Evolutionary conservation across 2,797 vertebrate genomes (phyloP), one percentile per base, ranked within the genome.

Genomic region (Lindbergichthys nudifrons): DNA sequence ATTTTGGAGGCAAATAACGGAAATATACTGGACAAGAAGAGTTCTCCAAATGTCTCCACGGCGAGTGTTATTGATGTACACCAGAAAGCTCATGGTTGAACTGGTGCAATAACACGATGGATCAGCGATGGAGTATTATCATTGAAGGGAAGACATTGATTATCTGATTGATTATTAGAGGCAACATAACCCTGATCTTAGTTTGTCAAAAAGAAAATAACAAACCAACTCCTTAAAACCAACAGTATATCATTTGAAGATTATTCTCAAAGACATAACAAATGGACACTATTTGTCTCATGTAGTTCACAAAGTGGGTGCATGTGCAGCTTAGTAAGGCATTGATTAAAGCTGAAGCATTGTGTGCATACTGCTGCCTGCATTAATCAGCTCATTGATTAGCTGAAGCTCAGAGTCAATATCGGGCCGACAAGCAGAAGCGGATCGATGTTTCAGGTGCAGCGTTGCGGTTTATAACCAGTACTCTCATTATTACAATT

Each of bases 371-470:
- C 73, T 13, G 73, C 74, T 64, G 82, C n/a, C 65, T 15, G 65
- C 76, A 65, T 85, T 85, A 86, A 90, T 84, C 80, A 74, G 66
- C 75, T 83, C 52, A 87, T 81, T 89, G 81, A 89, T 91, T 85
- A 80, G 75, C 74, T 51, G 60, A 59, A 70, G 80, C 80, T 64
- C 74, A 5, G 43, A 83, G 76, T 88, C 81, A 42, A 68, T 85
- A 60, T 74, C 52, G 74, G 83, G 59, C 73, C 76, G 18, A 61
- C 48, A 54, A 80, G 72, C 58, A 48, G 15, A 65, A 74, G 42
- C 26, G 15, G 70, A 83, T 88, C 26, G 32, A 85, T 79, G 67
- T 23, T 57, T 59, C 69, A 71, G 69, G 65, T 83, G 70, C 61
- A 60, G 46, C 0, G 1, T 51, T 53, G 13, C 26, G 60, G 75